Evolutionary conservation across 2,888 invertebrate genomes (phyloP).

Genomic region (Cephus runcator): DNA sequence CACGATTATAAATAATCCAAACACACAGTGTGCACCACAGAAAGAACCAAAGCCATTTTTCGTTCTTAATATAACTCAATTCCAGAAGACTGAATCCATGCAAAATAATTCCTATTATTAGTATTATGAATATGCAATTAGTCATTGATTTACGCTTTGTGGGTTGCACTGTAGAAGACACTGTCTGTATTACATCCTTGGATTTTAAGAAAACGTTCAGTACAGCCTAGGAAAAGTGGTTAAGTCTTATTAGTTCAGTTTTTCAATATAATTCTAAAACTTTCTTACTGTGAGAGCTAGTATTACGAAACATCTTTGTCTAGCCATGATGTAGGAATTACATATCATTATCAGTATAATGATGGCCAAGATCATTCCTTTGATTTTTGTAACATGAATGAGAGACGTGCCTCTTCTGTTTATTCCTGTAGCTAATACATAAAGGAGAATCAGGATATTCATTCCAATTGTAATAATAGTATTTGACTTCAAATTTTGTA

Average conservation of each 20-base stretch:
- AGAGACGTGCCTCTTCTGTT: conserved; percentile 7
- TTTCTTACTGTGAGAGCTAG: conserved; percentile 1
- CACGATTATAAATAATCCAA: conserved; percentile 4
- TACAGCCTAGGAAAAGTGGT: neutral
- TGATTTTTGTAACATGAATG: neutral
- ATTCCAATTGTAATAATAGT: conserved; percentile 4
- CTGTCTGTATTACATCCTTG: neutral
- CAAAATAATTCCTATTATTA: conserved; percentile 7
- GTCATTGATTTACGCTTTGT: neutral
- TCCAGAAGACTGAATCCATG: conserved; percentile 10
- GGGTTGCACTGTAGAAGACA: conserved; percentile 6
- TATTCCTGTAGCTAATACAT: conserved; percentile 12
- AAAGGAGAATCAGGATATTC: conserved; percentile 12
- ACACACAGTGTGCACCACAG: conserved; percentile 10
- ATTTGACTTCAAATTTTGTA: neutral
- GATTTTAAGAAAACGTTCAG: neutral
- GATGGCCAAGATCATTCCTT: conserved; percentile 7
- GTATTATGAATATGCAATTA: neutral
- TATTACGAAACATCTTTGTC: conserved; percentile 11
- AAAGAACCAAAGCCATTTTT: conserved; percentile 15
- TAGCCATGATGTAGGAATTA: conserved; percentile 14
- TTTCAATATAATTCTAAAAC: neutral
- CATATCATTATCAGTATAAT: conserved; percentile 10
- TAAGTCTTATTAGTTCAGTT: neutral
- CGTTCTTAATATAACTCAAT: conserved; percentile 10